A percentile compares a stretch with the other conserved stretches of the same genome.
Conservation (phyloP, 2,113 vertebrate genomes). For the Bubo blakistoni region DNA sequence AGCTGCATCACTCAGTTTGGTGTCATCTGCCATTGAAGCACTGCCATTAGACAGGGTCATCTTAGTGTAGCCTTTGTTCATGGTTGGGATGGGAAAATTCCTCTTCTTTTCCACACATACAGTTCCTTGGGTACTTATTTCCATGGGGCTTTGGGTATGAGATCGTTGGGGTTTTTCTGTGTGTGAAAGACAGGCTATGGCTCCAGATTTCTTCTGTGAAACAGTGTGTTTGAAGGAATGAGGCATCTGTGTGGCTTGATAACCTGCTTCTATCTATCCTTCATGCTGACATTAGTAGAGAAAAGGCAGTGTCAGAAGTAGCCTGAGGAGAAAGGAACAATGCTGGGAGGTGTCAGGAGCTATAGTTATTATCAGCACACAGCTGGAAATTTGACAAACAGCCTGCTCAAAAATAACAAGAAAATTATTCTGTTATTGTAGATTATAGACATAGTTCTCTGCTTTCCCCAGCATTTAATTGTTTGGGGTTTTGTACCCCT, state of each 20-base stretch:
- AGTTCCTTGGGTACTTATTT: background rate
- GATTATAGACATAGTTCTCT: background rate
- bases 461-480: background rate
- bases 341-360: background rate
- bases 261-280: background rate
- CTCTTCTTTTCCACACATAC: background rate
- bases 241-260: background rate
- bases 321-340: conserved; percentile 7
- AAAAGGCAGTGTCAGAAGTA: conserved; percentile 16
- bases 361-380: background rate
- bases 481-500: background rate
- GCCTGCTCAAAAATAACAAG: conserved; percentile 11
- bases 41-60: background rate
- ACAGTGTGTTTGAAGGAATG: background rate
- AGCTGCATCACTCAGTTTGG: background rate
- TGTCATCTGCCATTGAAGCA: background rate
- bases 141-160: background rate
- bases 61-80: background rate
- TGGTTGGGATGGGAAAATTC: background rate
- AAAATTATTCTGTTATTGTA: background rate
- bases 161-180: background rate
- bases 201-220: background rate
- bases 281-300: background rate
- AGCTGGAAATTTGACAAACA: conserved; percentile 29
- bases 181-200: background rate